Percentiles rank a stretch among this genome's conserved stretches.
Evolutionary conservation across 2,797 vertebrate genomes (phyloP).

Genomic region (Limosa lapponica): DNA sequence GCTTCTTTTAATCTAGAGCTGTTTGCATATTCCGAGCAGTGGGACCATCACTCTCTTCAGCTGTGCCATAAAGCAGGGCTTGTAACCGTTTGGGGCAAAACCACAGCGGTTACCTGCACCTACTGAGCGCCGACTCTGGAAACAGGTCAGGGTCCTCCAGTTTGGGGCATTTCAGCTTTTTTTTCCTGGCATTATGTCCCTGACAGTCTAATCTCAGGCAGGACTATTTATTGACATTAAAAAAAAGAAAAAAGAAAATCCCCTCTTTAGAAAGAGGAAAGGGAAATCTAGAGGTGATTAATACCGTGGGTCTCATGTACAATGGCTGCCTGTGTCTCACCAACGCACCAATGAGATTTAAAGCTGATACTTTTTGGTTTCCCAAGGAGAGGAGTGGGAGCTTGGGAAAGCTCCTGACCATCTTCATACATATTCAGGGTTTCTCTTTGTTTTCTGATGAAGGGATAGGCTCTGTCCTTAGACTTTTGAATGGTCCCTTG

Average conservation of each 20-base stretch:
- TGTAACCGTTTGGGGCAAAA: not conserved
- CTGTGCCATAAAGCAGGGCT: conserved; percentile 5
- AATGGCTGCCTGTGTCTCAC: conserved; percentile 28
- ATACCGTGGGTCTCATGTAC: not conserved
- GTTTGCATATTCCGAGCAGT: conserved; percentile 24
- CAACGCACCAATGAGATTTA: not conserved
- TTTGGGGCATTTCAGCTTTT: not conserved
- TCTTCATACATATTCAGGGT: conserved; percentile 56
- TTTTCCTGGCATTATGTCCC: not conserved
- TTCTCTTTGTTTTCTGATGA: conserved; percentile 43
- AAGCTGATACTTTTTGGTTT: conserved; percentile 12
- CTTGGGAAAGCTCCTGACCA: conserved; percentile 32
- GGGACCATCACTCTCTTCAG: conserved; percentile 34
- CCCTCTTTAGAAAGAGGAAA: conserved; percentile 3
- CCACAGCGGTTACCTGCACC: not conserved
- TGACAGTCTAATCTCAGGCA: not conserved
- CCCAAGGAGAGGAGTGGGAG: conserved; percentile 28
- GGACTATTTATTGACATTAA: conserved; percentile 43
- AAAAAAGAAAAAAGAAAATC: not conserved
- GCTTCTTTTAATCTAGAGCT: conserved; percentile 33
- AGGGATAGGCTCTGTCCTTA: not conserved
- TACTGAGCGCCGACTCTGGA: not conserved
- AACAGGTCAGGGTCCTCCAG: not conserved
- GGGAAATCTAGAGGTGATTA: conserved; percentile 8
- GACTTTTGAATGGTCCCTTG: not conserved